Evolutionary conservation across 2,797 vertebrate genomes (phyloP), one percentile per base, ranked within the genome.

Genomic region (Gobio occitaniae): DNA sequence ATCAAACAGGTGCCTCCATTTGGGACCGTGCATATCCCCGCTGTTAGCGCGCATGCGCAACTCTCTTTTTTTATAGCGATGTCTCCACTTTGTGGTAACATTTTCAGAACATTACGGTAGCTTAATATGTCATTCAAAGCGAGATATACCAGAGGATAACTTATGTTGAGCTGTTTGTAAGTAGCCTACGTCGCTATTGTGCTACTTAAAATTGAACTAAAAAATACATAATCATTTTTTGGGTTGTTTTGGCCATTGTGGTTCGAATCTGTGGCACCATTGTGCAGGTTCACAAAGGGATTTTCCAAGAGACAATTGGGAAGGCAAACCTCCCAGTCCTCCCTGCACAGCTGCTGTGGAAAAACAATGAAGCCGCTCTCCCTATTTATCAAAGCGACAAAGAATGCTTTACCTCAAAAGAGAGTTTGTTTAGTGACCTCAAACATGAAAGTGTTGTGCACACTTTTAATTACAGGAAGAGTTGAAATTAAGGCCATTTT

Each of bases 331-430:
- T 77, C 72, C 75, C 81, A 83, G 61, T 76, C 21, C 47, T 65
- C 82, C 47, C 10, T 80, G 56, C 74, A 65, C 85, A 89, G 88
- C 84, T 86, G 88, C 88, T 86, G 84, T 32, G 48, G 61, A 44
- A 63, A 72, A 82, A 89, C 81, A 89, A 89, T 84, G 59, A 72
- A 41, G 74, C 66, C 3, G 48, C 78, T 74, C 48, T 80, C 54
- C 52, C 86, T 71, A 78, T 89, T 87, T 80, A 87, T 74, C 74
- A 71, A 74, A 50, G 72, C 59, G 69, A 86, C 85, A 86, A 87
- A 82, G 74, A 78, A 9, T 44, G 25, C 52, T 68, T 21, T 82
- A 84, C 82, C 78, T 84, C 82, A 84, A 82, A 87, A 54, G 78
- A 76, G 71, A 52, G 70, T 80, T 85, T 88, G 83, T 83, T 80